Evolutionary conservation across 2,113 vertebrate genomes (phyloP).

Genomic region (Dasyornis broadbenti): DNA sequence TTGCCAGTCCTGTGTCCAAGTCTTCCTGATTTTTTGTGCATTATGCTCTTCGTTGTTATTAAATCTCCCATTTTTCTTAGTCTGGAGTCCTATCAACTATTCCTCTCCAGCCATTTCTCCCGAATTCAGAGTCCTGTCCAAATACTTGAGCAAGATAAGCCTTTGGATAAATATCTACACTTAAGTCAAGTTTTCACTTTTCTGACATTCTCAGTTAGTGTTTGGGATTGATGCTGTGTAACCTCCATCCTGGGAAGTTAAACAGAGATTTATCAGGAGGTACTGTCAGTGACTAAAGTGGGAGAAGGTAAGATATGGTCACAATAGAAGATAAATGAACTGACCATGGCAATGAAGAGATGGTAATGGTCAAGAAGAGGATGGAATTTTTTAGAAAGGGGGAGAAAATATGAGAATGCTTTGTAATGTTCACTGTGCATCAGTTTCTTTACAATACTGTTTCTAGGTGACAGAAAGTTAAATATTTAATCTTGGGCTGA

Average conservation of each 20-base stretch:
- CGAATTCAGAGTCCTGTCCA: neutral
- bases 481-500: neutral
- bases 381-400: neutral
- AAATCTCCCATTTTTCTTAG: neutral
- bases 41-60: neutral
- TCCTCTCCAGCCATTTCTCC: neutral
- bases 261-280: neutral
- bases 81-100: neutral
- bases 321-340: neutral
- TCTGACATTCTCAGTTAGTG: neutral
- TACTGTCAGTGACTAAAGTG: neutral
- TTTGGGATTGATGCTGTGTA: neutral
- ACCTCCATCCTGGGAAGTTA: neutral
- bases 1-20: neutral
- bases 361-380: neutral
- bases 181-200: neutral
- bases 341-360: neutral
- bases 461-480: neutral
- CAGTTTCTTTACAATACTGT: neutral
- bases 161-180: neutral
- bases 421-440: neutral
- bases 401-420: neutral
- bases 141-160: neutral
- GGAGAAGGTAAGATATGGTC: neutral
- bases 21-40: neutral